A percentile compares a stretch with the other conserved stretches of the same genome.
Evolutionary conservation across 2,113 vertebrate species (phyloP).

Genomic region (Pituophis catenifer): DNA sequence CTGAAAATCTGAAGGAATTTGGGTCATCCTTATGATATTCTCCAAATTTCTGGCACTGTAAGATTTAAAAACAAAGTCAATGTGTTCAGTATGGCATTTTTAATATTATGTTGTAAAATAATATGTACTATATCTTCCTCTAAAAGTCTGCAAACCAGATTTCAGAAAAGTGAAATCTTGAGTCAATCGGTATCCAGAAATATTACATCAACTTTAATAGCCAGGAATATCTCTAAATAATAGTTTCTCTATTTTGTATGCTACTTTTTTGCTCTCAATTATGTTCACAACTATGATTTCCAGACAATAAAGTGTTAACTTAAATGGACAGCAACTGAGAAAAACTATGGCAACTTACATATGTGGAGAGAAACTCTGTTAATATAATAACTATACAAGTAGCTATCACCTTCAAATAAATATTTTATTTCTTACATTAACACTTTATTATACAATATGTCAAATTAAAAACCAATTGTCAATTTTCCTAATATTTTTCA

Average conservation of each 20-base stretch:
- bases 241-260: background rate
- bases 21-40: slow-evolving; percentile 98
- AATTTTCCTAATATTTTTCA: background rate
- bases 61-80: slow-evolving; percentile 46
- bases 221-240: background rate
- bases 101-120: background rate
- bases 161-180: background rate
- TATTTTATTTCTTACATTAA: background rate
- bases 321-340: background rate
- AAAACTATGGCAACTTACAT: background rate
- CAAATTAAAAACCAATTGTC: background rate
- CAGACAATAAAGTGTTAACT: background rate
- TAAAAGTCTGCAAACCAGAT: background rate
- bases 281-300: background rate
- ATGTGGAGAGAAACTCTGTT: background rate
- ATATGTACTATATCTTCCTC: background rate
- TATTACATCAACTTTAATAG: background rate
- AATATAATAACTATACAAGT: background rate
- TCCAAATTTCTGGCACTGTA: slow-evolving; percentile 97
- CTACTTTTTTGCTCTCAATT: background rate
- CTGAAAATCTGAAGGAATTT: slow-evolving; percentile 95
- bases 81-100: background rate
- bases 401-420: background rate
- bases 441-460: background rate
- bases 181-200: background rate